phyloP scores from a whole-genome alignment of 2,888 invertebrate species.

The Blastobasis lacticolella region DNA sequence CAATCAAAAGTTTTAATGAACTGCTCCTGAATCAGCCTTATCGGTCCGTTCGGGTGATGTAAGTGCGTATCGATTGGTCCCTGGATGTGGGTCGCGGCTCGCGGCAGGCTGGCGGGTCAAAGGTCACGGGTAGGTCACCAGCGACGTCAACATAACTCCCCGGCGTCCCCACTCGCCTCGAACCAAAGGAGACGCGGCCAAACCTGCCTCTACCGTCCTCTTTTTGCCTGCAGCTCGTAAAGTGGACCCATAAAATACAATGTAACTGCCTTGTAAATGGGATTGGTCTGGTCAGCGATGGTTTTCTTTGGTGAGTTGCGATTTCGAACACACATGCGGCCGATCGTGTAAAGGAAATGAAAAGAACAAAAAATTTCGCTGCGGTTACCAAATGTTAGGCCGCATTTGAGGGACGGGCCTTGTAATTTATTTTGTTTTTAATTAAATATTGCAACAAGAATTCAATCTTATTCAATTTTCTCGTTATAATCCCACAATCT shows the following conservation, averaged over 20 bases:
- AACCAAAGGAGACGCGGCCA: constrained; percentile 28
- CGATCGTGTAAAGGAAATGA: no score
- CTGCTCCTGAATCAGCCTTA: constrained; percentile 20
- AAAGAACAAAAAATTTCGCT: no score
- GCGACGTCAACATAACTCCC: constrained; percentile 48
- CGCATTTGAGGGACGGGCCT: no score
- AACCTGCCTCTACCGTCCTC: constrained; percentile 32
- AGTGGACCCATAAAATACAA: constrained; percentile 41
- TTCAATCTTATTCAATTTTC: no score
- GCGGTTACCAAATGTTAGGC: no score
- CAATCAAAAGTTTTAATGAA: constrained; percentile 40
- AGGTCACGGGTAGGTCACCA: constrained; percentile 70
- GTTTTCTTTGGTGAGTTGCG: not conserved
- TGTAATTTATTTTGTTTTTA: no score
- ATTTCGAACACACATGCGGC: not conserved
- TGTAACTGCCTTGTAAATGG: constrained; percentile 23
- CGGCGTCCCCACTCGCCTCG: constrained; percentile 18
- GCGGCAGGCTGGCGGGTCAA: constrained; percentile 68
- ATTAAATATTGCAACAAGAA: no score
- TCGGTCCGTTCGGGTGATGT: constrained; percentile 26
- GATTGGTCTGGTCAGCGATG: constrained; percentile 8
- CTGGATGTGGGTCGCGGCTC: constrained; percentile 58
- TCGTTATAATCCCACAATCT: no score
- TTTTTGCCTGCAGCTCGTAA: constrained; percentile 30
- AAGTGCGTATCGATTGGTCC: constrained; percentile 52